Evolutionary conservation across 1,140 invertebrate genomes (phyloP), one percentile per base, ranked within the genome.

Genomic region (Colletes gigas): DNA sequence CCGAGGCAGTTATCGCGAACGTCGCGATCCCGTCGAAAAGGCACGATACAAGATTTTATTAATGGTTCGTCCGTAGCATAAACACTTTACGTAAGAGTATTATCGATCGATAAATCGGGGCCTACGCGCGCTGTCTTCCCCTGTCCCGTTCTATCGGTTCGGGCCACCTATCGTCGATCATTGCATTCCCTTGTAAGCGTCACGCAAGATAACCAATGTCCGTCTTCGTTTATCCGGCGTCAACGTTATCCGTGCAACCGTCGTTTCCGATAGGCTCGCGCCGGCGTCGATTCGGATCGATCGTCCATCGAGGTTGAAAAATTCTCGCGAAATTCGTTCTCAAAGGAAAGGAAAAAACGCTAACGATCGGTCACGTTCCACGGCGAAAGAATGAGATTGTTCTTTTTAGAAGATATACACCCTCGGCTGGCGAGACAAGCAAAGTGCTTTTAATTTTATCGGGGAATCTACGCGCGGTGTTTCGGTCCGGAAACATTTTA

Each of bases 41-140:
- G 69, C 66, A 80, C 71, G 83, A 83, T 82, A 85, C 83, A 88
- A 80, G 84, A 75, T 87, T 89, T 83, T 91, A 91, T 91, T 91
- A 90, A 90, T 91, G 88, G 86, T 78, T 50, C 78, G 67, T 60
- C 68, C 84, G 78, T 81, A 55, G 70, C 87, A 90, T 90, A 91
- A 89, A 92, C 88, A 91, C 88, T 90, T 92, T 92, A 91, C 89
- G 83, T 90, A 91, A 91, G 85, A 85, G 87, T 90, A 90, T 89
- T 89, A 91, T 91, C 90, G 88, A 85, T 87, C 86, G 88, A 92
- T 92, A 91, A 92, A 91, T 92, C 90, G 85, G 79, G 77, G 72
- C 87, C 86, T 89, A 88, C 86, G 82, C 85, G 71, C 73, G 15
- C 52, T 83, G 83, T 88, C 81, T 72, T 70, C 76, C 73, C 72